A percentile compares a stretch with the other conserved stretches of the same genome.
Evolutionary conservation across 1,140 invertebrate genomes (phyloP).

Genomic region (Drosophila athabasca): DNA sequence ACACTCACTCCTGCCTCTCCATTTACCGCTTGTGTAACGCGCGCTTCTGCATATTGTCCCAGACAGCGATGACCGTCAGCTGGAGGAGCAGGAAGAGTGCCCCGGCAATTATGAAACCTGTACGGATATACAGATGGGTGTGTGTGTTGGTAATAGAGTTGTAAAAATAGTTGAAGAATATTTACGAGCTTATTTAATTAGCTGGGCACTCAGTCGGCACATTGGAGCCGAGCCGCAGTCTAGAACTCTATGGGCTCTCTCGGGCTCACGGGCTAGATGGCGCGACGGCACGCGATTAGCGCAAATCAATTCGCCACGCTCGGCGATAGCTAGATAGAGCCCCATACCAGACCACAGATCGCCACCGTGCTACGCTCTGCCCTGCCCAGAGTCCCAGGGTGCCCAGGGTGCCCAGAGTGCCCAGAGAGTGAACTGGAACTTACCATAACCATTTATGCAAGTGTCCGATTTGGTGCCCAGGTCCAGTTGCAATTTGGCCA

Average conservation of each 20-base stretch:
- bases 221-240: constrained; percentile 10
- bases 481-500: constrained; percentile 76
- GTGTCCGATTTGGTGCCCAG: constrained; percentile 77
- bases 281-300: constrained; percentile 70
- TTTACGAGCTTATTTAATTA: constrained; percentile 79
- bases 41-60: constrained; percentile 87
- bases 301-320: constrained; percentile 73
- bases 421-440: constrained; percentile 36
- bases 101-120: constrained; percentile 82
- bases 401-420: too few relatives aligned
- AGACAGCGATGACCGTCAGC: constrained; percentile 79
- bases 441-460: constrained; percentile 82
- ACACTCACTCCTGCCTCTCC: not conserved
- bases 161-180: constrained; percentile 56
- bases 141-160: constrained; percentile 54
- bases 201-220: constrained; percentile 70
- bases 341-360: constrained; percentile 17
- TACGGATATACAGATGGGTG: not conserved
- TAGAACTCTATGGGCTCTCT: not conserved
- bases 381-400: too few relatives aligned
- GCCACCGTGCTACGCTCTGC: not conserved
- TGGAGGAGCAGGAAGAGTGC: constrained; percentile 80
- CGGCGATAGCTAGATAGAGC: constrained; percentile 34
- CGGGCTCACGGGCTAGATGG: constrained; percentile 36
- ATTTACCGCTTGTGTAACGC: constrained; percentile 84